Conservation (phyloP, 1,140 invertebrate genomes). For the Camponotus vicinus region DNA sequence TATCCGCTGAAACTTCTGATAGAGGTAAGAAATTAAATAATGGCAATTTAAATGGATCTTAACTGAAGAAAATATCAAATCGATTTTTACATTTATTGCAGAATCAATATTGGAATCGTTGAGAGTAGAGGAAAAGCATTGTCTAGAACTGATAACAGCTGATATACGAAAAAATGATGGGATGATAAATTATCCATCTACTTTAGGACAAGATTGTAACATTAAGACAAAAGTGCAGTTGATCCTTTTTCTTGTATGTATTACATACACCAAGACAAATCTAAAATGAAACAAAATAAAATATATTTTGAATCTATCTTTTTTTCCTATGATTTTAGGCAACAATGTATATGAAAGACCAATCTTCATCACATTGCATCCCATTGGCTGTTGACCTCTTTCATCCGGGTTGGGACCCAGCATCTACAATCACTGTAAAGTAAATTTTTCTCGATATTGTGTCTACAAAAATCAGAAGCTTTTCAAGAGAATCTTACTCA, state of each 20-base stretch:
- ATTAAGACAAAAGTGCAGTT: slow-evolving; percentile 87
- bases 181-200: slow-evolving; percentile 88
- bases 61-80: slow-evolving; percentile 49
- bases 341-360: slow-evolving; percentile 94
- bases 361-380: slow-evolving; percentile 94
- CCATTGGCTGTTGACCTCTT: slow-evolving; percentile 91
- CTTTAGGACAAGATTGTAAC: slow-evolving; percentile 87
- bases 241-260: slow-evolving; percentile 88
- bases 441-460: slow-evolving; percentile 47
- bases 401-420: slow-evolving; percentile 84
- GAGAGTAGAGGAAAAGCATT: slow-evolving; percentile 86
- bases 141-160: slow-evolving; percentile 86
- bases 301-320: slow-evolving; percentile 50
- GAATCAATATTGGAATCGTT: slow-evolving; percentile 76
- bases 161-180: slow-evolving; percentile 86
- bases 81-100: slow-evolving; percentile 70
- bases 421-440: slow-evolving; percentile 61
- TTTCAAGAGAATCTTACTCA: slow-evolving; percentile 51
- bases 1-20: slow-evolving; percentile 81
- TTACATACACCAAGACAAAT: neutral
- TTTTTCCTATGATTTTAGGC: slow-evolving; percentile 86
- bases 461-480: slow-evolving; percentile 40
- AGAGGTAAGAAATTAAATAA: slow-evolving; percentile 80
- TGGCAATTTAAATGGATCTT: slow-evolving; percentile 68
- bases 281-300: neutral